Evolutionary conservation across 2,113 vertebrate species (phyloP).

Genomic region (Illadopsis cleaveri): DNA sequence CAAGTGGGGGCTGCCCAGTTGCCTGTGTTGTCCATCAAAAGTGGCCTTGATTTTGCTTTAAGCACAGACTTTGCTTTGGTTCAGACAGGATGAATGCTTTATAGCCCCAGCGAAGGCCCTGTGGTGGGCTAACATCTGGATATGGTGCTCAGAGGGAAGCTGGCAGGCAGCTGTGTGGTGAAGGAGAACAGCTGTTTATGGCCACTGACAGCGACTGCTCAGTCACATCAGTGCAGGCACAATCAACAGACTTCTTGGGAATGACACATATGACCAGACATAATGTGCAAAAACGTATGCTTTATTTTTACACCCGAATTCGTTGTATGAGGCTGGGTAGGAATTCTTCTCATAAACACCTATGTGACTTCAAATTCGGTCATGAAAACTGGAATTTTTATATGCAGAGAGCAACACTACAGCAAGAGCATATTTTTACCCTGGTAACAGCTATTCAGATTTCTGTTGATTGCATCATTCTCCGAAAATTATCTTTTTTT

Average conservation of each 20-base stretch:
- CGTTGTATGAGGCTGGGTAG: not conserved
- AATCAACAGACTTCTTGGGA: not conserved
- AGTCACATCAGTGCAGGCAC: not conserved
- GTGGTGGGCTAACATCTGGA: not conserved
- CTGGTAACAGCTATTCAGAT: not conserved
- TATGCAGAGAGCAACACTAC: not conserved
- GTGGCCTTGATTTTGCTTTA: not conserved
- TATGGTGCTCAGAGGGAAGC: not conserved
- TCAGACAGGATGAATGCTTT: not conserved
- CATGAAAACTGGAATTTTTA: not conserved
- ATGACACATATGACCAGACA: not conserved
- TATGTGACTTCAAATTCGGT: not conserved
- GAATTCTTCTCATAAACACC: not conserved
- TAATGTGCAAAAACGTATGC: not conserved
- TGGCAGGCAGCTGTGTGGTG: not conserved
- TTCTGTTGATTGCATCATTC: not conserved
- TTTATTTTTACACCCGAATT: not conserved
- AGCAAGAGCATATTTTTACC: not conserved
- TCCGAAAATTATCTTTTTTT: not conserved
- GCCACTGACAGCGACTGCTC: not conserved
- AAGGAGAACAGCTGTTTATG: not conserved
- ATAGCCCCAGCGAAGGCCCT: not conserved
- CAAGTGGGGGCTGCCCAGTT: not conserved
- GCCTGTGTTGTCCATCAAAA: not conserved
- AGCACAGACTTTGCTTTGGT: not conserved